Percentiles rank a stretch among this genome's conserved stretches.
These are phyloP conservation scores for Hormaphis cornu DNA, from an alignment of 1,140 invertebrate species.

Conservation along the genomic window DNA sequence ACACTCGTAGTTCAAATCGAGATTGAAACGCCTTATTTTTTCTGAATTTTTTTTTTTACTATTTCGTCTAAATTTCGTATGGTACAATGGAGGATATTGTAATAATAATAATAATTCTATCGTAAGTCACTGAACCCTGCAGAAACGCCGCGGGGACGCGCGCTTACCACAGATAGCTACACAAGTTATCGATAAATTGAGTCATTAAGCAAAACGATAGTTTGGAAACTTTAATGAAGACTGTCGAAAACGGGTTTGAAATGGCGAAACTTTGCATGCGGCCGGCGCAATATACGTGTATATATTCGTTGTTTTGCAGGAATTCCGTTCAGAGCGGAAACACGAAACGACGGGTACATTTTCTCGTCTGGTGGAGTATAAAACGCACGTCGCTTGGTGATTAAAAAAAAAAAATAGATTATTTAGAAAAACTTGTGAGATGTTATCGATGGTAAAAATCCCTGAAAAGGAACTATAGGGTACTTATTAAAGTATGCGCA, in stretches of 20 bases:
- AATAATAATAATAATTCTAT: too few species aligned
- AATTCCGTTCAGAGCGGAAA: background rate
- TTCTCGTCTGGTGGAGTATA: background rate
- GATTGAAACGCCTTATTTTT: too few species aligned
- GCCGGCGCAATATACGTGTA: too few species aligned
- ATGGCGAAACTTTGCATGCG: background rate
- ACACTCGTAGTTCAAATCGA: too few species aligned
- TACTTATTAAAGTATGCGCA: too few species aligned
- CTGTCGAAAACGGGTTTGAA: background rate
- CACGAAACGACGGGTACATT: background rate
- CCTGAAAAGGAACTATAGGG: too few species aligned
- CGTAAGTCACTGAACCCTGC: too few species aligned
- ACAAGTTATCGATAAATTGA: background rate
- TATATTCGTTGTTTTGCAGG: background rate
- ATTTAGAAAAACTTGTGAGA: background rate
- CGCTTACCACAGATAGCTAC: too few species aligned
- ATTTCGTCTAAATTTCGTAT: too few species aligned
- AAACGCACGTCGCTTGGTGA: background rate
- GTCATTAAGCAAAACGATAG: background rate
- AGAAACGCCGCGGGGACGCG: too few species aligned
- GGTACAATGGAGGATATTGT: too few species aligned
- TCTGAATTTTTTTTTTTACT: too few species aligned
- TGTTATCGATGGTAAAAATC: background rate
- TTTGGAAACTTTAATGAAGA: background rate
- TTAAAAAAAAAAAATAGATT: background rate